Percentiles rank a stretch among this genome's conserved stretches.
phyloP scores from a whole-genome alignment of 2,113 vertebrate species.

The Meleagris gallopavo region DNA sequence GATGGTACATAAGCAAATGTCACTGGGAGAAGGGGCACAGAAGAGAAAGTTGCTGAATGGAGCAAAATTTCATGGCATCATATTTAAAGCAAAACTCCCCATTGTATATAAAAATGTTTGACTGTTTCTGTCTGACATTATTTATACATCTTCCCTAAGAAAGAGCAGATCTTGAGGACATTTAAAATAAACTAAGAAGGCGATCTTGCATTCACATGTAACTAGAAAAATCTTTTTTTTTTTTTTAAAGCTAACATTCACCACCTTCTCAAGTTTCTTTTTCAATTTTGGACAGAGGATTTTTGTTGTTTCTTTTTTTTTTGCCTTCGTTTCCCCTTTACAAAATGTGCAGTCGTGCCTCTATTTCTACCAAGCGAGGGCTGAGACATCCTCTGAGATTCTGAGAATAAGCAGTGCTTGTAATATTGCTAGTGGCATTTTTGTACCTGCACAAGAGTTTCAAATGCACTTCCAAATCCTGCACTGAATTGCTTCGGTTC shows the following conservation, averaged over 20 bases:
- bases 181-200: neutral
- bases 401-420: neutral
- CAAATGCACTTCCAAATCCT: constrained; percentile 32
- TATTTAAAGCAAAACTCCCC: neutral
- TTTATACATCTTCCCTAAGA: neutral
- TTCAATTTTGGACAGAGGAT: neutral
- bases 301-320: rapidly evolving
- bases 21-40: neutral
- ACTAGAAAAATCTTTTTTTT: neutral
- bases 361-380: neutral
- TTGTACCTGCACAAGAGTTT: constrained; percentile 35
- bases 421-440: neutral
- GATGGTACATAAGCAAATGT: neutral
- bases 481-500: constrained; percentile 46
- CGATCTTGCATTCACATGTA: neutral
- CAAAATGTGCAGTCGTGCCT: neutral
- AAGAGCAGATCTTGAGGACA: neutral
- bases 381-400: neutral
- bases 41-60: neutral
- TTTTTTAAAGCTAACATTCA: neutral
- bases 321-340: neutral
- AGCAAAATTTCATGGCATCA: neutral
- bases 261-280: neutral
- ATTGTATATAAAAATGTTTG: neutral
- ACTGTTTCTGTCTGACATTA: neutral